These are phyloP conservation scores for Teinopalpus imperialis DNA, from an alignment of 2,888 invertebrate genomes.

Conservation along the genomic window DNA sequence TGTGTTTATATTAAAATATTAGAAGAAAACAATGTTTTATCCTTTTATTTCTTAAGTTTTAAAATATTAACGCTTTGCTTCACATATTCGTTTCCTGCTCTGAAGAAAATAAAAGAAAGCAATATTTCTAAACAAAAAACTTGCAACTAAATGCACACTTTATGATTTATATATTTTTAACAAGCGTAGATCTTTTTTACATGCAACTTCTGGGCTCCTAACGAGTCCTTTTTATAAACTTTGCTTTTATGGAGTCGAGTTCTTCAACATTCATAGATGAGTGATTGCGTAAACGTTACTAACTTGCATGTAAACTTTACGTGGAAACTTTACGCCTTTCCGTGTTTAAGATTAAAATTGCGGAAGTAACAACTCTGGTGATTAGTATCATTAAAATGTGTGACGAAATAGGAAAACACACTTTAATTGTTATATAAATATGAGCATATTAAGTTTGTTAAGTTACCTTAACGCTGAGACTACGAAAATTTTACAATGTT, in stretches of 20 bases:
- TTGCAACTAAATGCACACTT: neutral
- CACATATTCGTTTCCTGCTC: neutral
- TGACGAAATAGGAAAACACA: too few relatives aligned
- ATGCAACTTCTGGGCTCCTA: neutral
- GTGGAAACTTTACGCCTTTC: neutral
- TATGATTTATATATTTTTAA: constrained; percentile 12
- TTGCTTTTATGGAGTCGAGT: neutral
- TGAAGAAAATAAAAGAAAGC: neutral
- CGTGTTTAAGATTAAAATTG: neutral
- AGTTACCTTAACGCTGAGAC: too few relatives aligned
- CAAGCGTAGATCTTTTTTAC: constrained; percentile 2
- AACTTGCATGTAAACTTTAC: neutral
- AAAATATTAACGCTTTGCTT: neutral
- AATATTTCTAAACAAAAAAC: too few relatives aligned
- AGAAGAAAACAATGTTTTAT: too few relatives aligned
- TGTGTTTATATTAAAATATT: too few relatives aligned
- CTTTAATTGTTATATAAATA: too few relatives aligned
- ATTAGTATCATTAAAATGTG: too few relatives aligned
- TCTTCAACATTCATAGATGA: constrained; percentile 2
- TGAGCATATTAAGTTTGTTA: too few relatives aligned
- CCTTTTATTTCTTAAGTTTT: too few relatives aligned
- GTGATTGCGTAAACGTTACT: neutral
- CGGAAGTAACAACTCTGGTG: neutral
- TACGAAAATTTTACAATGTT: too few relatives aligned
- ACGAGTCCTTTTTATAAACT: constrained; percentile 5